A percentile compares a stretch with the other conserved stretches of the same genome.
phyloP scores from a whole-genome alignment of 2,888 invertebrate species.

The Dascillus cervinus region DNA sequence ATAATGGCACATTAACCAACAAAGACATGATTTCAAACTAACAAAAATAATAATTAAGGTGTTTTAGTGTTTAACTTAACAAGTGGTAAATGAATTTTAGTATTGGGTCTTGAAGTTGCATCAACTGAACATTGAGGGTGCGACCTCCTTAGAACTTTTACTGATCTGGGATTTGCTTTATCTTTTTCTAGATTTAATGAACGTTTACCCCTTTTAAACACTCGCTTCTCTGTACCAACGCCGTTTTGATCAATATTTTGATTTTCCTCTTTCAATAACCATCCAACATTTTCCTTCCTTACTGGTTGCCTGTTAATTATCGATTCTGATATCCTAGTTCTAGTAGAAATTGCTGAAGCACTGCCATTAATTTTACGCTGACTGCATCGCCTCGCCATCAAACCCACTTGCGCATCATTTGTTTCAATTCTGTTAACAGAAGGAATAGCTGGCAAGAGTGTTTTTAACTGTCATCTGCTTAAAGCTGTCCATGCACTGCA shows the following conservation, averaged over 20 bases:
- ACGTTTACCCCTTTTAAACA: conserved; percentile 35
- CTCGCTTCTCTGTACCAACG: conserved; percentile 29
- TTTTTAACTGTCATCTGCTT: conserved; percentile 26
- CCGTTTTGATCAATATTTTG: background rate
- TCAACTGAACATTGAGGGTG: conserved; percentile 18
- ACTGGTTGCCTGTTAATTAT: too few relatives aligned
- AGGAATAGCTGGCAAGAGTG: conserved; percentile 25
- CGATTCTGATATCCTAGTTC: conserved; percentile 12
- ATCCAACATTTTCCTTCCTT: conserved; percentile 29
- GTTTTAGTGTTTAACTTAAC: conserved; percentile 20
- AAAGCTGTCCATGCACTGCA: conserved; percentile 28
- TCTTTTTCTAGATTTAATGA: conserved; percentile 35
- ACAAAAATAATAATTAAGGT: conserved; percentile 13
- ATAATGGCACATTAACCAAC: too few relatives aligned
- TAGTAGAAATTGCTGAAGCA: conserved; percentile 8
- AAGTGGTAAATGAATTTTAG: conserved; percentile 22
- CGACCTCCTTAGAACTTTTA: conserved; percentile 35
- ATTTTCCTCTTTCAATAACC: conserved; percentile 22
- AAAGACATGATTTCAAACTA: too few relatives aligned
- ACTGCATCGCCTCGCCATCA: conserved; percentile 26
- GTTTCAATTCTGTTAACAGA: conserved; percentile 36
- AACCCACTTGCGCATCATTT: conserved; percentile 23
- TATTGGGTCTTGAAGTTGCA: conserved; percentile 11
- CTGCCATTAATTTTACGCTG: conserved; percentile 24
- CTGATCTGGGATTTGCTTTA: conserved; percentile 33